Conservation (phyloP, 2,113 vertebrate genomes). For the Vimba vimba region DNA sequence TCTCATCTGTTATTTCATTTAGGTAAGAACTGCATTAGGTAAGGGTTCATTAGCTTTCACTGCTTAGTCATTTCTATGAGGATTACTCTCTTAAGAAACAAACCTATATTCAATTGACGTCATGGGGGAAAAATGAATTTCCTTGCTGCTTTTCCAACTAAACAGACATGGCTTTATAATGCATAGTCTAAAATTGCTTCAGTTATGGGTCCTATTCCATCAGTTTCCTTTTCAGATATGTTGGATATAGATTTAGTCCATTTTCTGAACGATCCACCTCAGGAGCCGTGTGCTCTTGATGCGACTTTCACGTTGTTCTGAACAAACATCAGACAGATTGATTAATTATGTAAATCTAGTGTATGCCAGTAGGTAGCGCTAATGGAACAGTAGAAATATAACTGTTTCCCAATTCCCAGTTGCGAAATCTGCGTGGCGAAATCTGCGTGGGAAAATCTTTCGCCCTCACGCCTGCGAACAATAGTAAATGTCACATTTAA, state of each 20-base stretch:
- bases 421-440: not conserved
- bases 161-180: not conserved
- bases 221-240: not conserved
- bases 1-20: not conserved
- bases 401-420: too few species aligned
- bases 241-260: not conserved
- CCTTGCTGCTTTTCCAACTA: not conserved
- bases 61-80: not conserved
- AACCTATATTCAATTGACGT: not conserved
- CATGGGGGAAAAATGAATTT: not conserved
- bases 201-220: not conserved
- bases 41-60: conserved; percentile 9
- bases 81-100: conserved; percentile 4
- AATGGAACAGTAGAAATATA: too few species aligned
- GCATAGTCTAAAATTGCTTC: not conserved
- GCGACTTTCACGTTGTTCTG: not conserved
- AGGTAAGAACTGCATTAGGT: conserved; percentile 7
- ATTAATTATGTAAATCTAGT: too few species aligned
- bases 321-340: too few species aligned
- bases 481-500: not conserved
- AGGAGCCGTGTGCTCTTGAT: not conserved
- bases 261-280: not conserved
- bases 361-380: too few species aligned
- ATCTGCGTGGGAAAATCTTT: not conserved
- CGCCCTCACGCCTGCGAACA: not conserved